Evolutionary conservation across 2,113 vertebrate genomes (phyloP), one percentile per base, ranked within the genome.

Genomic region (Astur gentilis): DNA sequence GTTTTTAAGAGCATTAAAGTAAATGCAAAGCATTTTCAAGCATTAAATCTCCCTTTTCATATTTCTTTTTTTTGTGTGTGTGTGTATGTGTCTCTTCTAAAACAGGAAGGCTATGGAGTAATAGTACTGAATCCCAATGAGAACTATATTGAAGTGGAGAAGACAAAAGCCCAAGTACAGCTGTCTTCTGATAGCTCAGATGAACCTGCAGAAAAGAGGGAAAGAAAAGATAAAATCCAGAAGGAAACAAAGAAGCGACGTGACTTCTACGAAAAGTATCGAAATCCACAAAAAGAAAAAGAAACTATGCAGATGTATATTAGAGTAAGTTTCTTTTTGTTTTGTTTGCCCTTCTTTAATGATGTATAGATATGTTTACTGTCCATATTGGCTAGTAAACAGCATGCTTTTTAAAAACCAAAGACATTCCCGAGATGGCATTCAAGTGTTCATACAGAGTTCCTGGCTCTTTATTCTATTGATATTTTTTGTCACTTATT

Each of bases 51-150:
- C 97, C 95, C 97, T 96, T 97, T 96, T 90, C 97, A 95, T 98
- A 76, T 96, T 87, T 87, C 45, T 90, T 87, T 36, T 90, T 89
- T 86, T 78, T 88, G 22, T 88, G 20, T 97, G 90, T 97, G 90
- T 97, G 91, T 97, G 67, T 97, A 54, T 54, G 72, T 90, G 93
- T 90, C 54, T 86, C 66, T 92, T 96, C 96, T 78, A 65, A 98
- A 98, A 97, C 94, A 99, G 99, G 99, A 99, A 95, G 99, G 99
- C 89, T 99, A 99, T 86, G 99, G 99, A 78, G 99, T 99, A 95
- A 99, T 99, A 97, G 99, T 99, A 85, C 98, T 99, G 97, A 99
- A 99, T 98, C 99, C 99, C 96, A 99, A 99, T 87, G 99, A 99
- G 98, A 99, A 99, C 98, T 99, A 98, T 98, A 98, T 99, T 97